Evolutionary conservation across 2,113 vertebrate genomes (phyloP).

Genomic region (Bubo blakistoni): DNA sequence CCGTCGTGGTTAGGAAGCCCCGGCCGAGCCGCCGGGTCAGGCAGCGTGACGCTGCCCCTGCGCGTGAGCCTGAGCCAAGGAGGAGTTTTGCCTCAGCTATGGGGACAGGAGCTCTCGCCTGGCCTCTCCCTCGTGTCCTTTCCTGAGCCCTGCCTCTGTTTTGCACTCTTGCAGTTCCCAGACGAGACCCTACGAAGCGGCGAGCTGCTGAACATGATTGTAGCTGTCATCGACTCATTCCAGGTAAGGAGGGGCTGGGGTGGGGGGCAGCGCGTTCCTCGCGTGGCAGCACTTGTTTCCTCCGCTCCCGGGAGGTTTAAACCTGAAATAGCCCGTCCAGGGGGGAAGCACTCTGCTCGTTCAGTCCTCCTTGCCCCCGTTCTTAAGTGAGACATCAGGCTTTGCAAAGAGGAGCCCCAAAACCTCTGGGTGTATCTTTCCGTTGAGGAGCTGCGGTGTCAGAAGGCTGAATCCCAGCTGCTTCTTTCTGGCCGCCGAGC

Average conservation of each 20-base stretch:
- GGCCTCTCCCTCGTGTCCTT: fast-evolving
- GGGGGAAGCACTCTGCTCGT: neutral
- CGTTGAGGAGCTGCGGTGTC: fast-evolving
- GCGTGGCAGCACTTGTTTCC: fast-evolving
- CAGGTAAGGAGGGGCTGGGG: conserved; percentile 54
- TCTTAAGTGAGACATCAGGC: too few species aligned
- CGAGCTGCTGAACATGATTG: conserved; percentile 97
- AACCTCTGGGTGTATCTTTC: too few species aligned
- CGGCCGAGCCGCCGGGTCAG: fast-evolving
- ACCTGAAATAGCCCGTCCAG: fast-evolving
- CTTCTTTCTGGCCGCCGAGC: neutral
- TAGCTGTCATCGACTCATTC: conserved; percentile 92
- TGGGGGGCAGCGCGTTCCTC: neutral
- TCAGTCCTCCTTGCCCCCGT: fast-evolving
- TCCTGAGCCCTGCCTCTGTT: neutral
- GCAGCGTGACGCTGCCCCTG: too few species aligned
- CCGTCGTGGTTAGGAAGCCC: neutral
- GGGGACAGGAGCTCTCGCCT: fast-evolving
- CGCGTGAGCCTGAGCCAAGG: neutral
- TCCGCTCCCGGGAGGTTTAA: neutral
- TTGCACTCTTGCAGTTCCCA: conserved; percentile 80
- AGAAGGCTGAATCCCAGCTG: neutral
- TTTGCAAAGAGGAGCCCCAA: neutral
- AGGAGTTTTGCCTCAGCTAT: neutral
- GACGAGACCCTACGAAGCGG: conserved; percentile 92